Percentiles rank a stretch among this genome's conserved stretches.
These are phyloP conservation scores for Vombatus ursinus DNA, from an alignment of 2,113 vertebrate species.

Conservation along the genomic window DNA sequence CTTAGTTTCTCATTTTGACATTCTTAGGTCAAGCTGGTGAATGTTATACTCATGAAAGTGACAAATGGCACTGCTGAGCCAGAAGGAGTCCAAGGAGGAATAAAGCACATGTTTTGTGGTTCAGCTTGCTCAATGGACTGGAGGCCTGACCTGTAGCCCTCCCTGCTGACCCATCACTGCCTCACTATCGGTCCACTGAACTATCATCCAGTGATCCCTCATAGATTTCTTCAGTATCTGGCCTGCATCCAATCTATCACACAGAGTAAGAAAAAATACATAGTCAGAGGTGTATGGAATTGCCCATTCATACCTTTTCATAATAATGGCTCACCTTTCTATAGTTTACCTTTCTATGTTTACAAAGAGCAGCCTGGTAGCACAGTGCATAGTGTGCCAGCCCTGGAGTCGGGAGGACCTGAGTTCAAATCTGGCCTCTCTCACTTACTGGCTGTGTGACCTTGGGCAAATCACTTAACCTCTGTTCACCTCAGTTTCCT, in stretches of 20 bases:
- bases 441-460: neutral
- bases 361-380: neutral
- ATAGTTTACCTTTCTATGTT: neutral
- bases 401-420: neutral
- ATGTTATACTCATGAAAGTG: constrained; percentile 43
- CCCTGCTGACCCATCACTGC: neutral
- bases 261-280: neutral
- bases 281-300: neutral
- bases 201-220: neutral
- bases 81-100: constrained; percentile 1
- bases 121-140: neutral
- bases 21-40: constrained; percentile 56
- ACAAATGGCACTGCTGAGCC: constrained; percentile 29
- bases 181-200: neutral
- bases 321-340: neutral
- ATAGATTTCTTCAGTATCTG: neutral
- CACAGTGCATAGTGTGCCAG: neutral
- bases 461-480: neutral
- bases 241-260: neutral
- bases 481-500: neutral
- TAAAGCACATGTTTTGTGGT: accelerated
- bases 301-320: neutral
- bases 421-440: neutral
- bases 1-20: constrained; percentile 62
- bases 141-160: neutral